Conservation (phyloP, 2,113 vertebrate genomes). For the Peromyscus polionotus region DNA sequence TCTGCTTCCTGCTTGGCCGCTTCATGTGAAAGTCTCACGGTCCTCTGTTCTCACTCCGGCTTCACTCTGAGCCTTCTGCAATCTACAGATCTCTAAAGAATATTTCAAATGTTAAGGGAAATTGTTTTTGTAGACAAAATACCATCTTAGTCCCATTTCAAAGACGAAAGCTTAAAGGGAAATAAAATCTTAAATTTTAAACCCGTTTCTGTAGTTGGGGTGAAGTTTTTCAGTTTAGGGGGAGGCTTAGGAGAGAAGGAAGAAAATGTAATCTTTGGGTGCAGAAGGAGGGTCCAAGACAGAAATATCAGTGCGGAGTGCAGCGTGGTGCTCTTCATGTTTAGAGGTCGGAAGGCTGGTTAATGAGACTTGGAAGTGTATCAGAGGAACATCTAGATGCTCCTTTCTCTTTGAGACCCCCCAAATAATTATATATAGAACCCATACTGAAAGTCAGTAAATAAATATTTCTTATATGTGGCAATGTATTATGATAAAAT, state of each 20-base stretch:
- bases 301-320: background rate
- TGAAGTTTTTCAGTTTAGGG: slow-evolving; percentile 15
- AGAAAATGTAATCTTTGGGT: background rate
- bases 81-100: background rate
- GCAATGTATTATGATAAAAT: background rate
- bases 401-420: background rate
- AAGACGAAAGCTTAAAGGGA: background rate
- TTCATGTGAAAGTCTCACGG: background rate
- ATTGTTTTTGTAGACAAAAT: background rate
- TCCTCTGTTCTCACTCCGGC: background rate
- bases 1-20: background rate
- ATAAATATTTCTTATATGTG: background rate
- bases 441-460: background rate
- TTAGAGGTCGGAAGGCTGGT: background rate
- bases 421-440: background rate
- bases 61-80: background rate
- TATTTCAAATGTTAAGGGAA: background rate
- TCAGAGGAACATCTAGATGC: background rate
- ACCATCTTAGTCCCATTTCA: background rate
- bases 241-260: background rate
- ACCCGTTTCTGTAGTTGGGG: slow-evolving; percentile 29
- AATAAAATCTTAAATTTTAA: background rate
- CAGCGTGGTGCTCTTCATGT: background rate
- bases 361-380: background rate
- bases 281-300: background rate